Percentiles rank a stretch among this genome's conserved stretches.
These are phyloP conservation scores for Neomorphus geoffroyi DNA, from an alignment of 2,797 vertebrate genomes.

Conservation along the genomic window DNA sequence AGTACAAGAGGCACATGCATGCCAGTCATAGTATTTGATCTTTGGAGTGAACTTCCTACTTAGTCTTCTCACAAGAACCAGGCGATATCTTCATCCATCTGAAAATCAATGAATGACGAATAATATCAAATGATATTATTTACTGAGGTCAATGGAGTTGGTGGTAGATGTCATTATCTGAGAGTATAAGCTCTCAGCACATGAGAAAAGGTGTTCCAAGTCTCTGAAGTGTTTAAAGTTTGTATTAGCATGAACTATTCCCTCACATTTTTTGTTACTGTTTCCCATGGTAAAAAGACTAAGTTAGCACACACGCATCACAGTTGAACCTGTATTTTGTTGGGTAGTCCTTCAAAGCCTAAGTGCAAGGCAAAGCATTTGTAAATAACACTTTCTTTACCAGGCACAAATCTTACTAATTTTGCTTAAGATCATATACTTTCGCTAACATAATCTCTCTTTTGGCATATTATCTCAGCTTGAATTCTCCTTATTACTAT, in stretches of 20 bases:
- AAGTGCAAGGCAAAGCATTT: background rate
- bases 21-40: fast-evolving
- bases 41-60: background rate
- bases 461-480: background rate
- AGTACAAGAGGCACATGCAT: background rate
- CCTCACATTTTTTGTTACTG: background rate
- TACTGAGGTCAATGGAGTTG: background rate
- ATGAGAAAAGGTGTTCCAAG: background rate
- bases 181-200: background rate
- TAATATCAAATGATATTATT: background rate
- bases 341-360: background rate
- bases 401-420: background rate
- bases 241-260: background rate
- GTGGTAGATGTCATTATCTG: background rate
- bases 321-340: background rate
- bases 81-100: background rate
- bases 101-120: background rate
- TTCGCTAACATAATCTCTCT: background rate
- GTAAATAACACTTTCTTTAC: background rate
- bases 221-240: background rate
- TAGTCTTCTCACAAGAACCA: background rate
- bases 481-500: background rate
- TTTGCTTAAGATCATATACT: background rate
- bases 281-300: background rate
- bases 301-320: background rate